Conservation (phyloP, 2,888 invertebrate genomes). For the Ptilodon capucinus region DNA sequence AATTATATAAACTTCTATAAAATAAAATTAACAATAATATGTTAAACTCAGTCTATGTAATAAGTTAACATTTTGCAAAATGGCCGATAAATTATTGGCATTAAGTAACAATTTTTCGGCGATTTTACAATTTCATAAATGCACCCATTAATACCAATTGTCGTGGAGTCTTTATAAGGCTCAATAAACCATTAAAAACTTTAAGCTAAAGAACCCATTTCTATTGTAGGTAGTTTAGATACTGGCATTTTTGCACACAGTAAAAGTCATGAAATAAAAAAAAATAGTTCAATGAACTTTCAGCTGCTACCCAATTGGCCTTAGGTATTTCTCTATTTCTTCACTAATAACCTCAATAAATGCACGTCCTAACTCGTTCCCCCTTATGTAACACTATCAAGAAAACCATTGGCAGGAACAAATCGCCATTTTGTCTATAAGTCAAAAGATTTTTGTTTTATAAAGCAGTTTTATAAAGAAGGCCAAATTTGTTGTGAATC, state of each 20-base stretch:
- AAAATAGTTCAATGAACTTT: too few relatives aligned
- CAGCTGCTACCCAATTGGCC: too few relatives aligned
- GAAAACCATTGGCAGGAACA: conserved; percentile 13
- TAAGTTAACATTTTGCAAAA: conserved; percentile 53
- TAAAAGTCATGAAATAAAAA: too few relatives aligned
- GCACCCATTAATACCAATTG: conserved; percentile 41
- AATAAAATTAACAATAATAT: conserved; percentile 61
- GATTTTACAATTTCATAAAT: conserved; percentile 57
- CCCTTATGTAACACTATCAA: conserved; percentile 4
- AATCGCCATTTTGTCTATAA: conserved; percentile 11
- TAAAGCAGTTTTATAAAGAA: too few relatives aligned
- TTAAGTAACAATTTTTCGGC: conserved; percentile 49
- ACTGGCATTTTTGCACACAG: too few relatives aligned
- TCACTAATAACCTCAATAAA: background rate
- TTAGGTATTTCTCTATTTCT: too few relatives aligned
- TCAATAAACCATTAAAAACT: too few relatives aligned
- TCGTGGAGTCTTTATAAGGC: conserved; percentile 14
- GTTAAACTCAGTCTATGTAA: conserved; percentile 63
- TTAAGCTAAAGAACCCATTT: too few relatives aligned
- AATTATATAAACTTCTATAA: conserved; percentile 52
- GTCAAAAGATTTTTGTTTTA: too few relatives aligned
- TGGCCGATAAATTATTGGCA: conserved; percentile 57
- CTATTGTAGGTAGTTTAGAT: too few relatives aligned
- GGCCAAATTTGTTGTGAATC: too few relatives aligned
- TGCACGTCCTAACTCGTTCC: too few relatives aligned